A percentile compares a stretch with the other conserved stretches of the same genome.
Evolutionary conservation across 1,140 invertebrate genomes (phyloP).

Genomic region (Leptinotarsa undecemlineata): DNA sequence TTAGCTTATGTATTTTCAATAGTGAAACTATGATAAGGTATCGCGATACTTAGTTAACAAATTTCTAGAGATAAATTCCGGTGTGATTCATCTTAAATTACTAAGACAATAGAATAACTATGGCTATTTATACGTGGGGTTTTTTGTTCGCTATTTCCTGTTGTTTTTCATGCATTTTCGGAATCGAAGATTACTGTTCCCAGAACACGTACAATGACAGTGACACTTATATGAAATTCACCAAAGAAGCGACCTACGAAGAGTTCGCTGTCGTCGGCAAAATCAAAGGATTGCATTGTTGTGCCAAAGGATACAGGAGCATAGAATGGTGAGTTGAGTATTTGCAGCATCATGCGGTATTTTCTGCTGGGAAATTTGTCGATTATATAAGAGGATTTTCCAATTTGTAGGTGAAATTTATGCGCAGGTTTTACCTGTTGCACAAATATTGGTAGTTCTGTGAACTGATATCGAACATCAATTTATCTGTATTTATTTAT

Average conservation of each 20-base stretch:
- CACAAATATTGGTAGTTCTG: too few relatives aligned
- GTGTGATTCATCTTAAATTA: slow-evolving; percentile 15
- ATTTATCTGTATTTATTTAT: too few relatives aligned
- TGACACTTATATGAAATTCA: slow-evolving; percentile 64
- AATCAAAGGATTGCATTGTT: slow-evolving; percentile 77
- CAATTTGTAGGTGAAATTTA: too few relatives aligned
- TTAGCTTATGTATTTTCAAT: not conserved
- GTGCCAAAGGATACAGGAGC: slow-evolving; percentile 72
- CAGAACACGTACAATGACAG: slow-evolving; percentile 40
- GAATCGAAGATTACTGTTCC: slow-evolving; percentile 51
- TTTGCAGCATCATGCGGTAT: too few relatives aligned
- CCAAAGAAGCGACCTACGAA: slow-evolving; percentile 67
- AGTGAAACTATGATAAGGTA: not conserved
- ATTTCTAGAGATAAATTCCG: not conserved
- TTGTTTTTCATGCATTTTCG: slow-evolving; percentile 23
- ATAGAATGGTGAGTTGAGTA: slow-evolving; percentile 70
- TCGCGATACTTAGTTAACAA: not conserved
- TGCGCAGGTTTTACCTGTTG: too few relatives aligned
- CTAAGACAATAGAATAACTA: not conserved
- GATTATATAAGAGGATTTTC: too few relatives aligned
- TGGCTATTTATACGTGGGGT: not conserved
- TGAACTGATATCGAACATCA: too few relatives aligned
- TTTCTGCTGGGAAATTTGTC: too few relatives aligned
- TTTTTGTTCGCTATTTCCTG: slow-evolving; percentile 15
- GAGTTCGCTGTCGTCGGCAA: slow-evolving; percentile 70